These are phyloP conservation scores for Holocentrus rufus DNA, from an alignment of 2,797 vertebrate genomes.

Conservation along the genomic window DNA sequence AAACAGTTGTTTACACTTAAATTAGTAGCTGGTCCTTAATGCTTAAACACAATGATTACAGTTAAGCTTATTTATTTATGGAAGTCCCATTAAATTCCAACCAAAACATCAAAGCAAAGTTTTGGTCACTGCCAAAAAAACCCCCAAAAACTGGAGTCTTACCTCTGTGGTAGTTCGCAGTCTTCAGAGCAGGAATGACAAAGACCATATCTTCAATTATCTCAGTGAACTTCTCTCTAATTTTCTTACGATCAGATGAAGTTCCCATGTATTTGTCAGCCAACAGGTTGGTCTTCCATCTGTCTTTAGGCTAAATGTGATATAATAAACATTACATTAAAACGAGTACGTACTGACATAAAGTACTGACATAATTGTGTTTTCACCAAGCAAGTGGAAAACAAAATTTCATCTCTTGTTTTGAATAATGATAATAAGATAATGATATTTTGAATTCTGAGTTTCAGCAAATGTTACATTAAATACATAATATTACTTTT, in stretches of 20 bases:
- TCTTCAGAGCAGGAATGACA: slow-evolving; percentile 65
- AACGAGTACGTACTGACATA: too few relatives aligned
- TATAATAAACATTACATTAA: too few relatives aligned
- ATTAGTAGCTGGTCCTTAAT: too few relatives aligned
- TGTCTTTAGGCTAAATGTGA: slow-evolving; percentile 50
- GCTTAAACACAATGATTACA: too few relatives aligned
- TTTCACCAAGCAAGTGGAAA: slow-evolving; percentile 3
- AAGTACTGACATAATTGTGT: too few relatives aligned
- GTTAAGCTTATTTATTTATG: neutral
- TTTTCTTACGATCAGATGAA: slow-evolving; percentile 57
- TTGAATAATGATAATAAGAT: neutral
- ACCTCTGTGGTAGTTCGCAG: slow-evolving; percentile 82
- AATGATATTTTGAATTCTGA: too few relatives aligned
- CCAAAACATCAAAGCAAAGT: too few relatives aligned
- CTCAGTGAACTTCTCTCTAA: slow-evolving; percentile 73
- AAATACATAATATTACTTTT: too few relatives aligned
- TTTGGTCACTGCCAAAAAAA: neutral
- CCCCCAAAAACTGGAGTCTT: too few relatives aligned
- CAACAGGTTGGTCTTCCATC: slow-evolving; percentile 42
- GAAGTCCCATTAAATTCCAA: neutral
- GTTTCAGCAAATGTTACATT: too few relatives aligned
- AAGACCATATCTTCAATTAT: slow-evolving; percentile 76
- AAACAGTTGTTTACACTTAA: too few relatives aligned
- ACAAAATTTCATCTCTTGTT: neutral
- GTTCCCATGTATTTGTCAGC: slow-evolving; percentile 75